Conservation (phyloP, 35 echinoderm and acorn worm genomes). For the Diadema setosum region DNA sequence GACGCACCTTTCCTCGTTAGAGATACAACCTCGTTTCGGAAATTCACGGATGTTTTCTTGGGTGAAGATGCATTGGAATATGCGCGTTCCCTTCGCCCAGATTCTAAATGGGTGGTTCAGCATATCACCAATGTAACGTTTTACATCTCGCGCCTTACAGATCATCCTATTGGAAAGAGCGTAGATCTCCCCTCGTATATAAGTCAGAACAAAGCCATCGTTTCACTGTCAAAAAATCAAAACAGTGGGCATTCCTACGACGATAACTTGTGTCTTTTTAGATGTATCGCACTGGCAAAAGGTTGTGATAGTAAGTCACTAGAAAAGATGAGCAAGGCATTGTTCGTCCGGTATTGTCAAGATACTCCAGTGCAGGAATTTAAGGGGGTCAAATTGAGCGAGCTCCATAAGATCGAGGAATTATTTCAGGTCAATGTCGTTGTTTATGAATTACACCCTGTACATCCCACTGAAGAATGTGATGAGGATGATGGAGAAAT, state of each 20-base stretch:
- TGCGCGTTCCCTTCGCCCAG: background rate
- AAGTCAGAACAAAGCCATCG: background rate
- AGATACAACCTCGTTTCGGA: background rate
- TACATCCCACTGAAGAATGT: too few relatives aligned
- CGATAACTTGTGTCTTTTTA: conserved; percentile 26
- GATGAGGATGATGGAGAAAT: too few relatives aligned
- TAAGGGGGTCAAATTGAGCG: background rate
- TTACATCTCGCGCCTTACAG: background rate
- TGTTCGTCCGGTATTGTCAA: background rate
- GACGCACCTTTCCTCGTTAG: background rate
- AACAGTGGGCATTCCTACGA: background rate
- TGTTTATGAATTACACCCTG: background rate
- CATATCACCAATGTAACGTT: background rate
- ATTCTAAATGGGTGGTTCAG: background rate
- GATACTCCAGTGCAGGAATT: background rate
- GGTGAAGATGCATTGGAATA: background rate
- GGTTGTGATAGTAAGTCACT: background rate
- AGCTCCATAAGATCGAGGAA: background rate
- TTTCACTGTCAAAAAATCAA: background rate
- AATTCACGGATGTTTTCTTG: background rate
- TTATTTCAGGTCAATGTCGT: background rate
- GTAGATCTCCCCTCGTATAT: background rate
- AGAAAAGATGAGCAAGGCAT: background rate
- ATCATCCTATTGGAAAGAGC: background rate
- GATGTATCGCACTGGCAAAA: conserved; percentile 14